A percentile compares a stretch with the other conserved stretches of the same genome.
Evolutionary conservation across 2,113 vertebrate genomes (phyloP).

Genomic region (Larimichthys polyactis): DNA sequence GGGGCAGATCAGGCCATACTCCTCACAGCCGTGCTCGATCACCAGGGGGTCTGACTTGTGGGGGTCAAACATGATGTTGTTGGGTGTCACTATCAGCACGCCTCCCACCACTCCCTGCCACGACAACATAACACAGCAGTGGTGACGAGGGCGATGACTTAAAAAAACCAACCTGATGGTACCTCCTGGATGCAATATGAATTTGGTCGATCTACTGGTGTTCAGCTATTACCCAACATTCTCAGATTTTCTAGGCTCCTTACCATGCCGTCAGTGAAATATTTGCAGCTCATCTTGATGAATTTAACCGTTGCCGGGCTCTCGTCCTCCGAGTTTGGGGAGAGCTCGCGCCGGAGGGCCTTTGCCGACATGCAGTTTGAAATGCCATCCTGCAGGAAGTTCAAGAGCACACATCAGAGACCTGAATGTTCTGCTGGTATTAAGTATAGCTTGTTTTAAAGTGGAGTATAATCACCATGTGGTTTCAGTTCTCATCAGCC

Average conservation of each 20-base stretch:
- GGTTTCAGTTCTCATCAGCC: neutral
- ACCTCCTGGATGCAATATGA: too few species aligned
- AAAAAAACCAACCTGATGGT: too few species aligned
- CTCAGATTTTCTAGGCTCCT: neutral
- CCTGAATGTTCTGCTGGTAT: neutral
- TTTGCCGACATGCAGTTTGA: conserved; percentile 86
- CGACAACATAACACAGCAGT: neutral
- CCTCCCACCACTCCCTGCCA: conserved; percentile 95
- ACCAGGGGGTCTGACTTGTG: conserved; percentile 98
- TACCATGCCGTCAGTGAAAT: conserved; percentile 99
- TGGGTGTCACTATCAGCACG: conserved; percentile 98
- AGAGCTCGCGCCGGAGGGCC: conserved; percentile 89
- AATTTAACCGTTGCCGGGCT: conserved; percentile 94
- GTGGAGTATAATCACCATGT: too few species aligned
- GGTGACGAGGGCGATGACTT: neutral
- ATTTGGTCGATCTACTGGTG: neutral
- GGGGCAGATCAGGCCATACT: conserved; percentile 97
- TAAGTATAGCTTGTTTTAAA: neutral
- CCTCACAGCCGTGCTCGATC: conserved; percentile 98
- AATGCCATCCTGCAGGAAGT: conserved; percentile 85
- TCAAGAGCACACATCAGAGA: conserved; percentile 9
- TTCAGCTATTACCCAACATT: neutral
- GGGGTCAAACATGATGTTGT: conserved; percentile 99
- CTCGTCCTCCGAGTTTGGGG: conserved; percentile 92
- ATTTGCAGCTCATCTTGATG: conserved; percentile 99